Evolutionary conservation across 2,113 vertebrate genomes (phyloP).

Genomic region (Pionites leucogaster): DNA sequence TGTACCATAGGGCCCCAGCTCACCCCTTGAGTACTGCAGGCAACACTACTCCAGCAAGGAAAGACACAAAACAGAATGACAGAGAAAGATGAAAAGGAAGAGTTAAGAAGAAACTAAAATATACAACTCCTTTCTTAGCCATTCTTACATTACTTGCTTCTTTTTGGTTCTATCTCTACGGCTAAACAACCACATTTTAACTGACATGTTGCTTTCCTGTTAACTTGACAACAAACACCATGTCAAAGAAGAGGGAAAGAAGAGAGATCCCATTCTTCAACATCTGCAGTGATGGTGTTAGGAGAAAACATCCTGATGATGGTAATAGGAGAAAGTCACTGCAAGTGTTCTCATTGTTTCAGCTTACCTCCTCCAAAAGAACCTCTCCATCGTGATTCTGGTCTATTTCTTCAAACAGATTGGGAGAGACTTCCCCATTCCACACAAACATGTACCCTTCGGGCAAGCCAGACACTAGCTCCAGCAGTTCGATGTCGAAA

Average conservation of each 20-base stretch:
- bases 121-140: neutral
- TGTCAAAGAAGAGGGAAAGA: neutral
- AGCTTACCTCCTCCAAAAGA: slow-evolving; percentile 86
- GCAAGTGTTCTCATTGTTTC: neutral
- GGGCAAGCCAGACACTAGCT: slow-evolving; percentile 91
- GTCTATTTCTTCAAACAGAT: slow-evolving; percentile 95
- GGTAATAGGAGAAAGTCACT: neutral
- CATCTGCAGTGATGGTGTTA: neutral
- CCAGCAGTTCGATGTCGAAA: slow-evolving; percentile 90
- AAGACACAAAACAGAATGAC: neutral
- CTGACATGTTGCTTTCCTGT: neutral
- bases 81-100: neutral
- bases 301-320: neutral
- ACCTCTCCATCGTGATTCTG: slow-evolving; percentile 83
- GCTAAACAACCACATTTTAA: neutral
- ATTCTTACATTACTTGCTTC: neutral
- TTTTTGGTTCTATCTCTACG: neutral
- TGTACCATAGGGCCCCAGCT: neutral
- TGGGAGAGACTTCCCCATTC: slow-evolving; percentile 88
- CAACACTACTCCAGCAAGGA: neutral
- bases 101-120: neutral
- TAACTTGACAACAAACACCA: neutral
- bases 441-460: slow-evolving; percentile 99
- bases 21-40: neutral
- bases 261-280: neutral